Conservation (phyloP, 2,113 vertebrate species). For the Seriola rivoliana region DNA sequence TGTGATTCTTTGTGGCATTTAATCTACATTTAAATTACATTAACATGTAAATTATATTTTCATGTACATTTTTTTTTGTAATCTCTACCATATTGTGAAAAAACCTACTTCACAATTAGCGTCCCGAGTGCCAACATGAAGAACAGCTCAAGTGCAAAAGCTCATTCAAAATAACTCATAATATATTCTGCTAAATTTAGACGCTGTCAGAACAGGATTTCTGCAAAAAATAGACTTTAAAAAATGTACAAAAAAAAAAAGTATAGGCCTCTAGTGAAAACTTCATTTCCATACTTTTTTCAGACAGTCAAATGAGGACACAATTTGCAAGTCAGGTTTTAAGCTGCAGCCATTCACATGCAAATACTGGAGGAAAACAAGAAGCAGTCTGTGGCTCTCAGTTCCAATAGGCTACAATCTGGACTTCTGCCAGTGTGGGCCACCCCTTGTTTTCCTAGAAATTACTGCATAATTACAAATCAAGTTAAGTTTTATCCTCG, state of each 20-base stretch:
- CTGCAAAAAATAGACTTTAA: conserved; percentile 18
- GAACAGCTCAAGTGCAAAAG: background rate
- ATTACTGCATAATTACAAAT: background rate
- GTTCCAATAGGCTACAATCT: conserved; percentile 1
- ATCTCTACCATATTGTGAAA: background rate
- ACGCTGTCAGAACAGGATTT: conserved; percentile 4
- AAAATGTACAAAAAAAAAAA: conserved; percentile 42
- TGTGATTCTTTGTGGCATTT: background rate
- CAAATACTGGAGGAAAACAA: conserved; percentile 57
- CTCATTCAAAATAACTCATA: conserved; percentile 36
- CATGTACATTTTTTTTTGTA: too few relatives aligned
- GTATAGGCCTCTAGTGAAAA: conserved; percentile 26
- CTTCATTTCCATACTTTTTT: conserved; percentile 20
- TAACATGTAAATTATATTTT: too few relatives aligned
- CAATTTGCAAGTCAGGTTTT: conserved; percentile 55
- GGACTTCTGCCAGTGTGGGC: conserved; percentile 17
- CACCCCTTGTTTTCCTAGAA: background rate
- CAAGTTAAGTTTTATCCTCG: background rate
- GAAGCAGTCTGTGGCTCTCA: conserved; percentile 22
- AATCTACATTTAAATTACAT: background rate
- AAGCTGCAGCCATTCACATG: conserved; percentile 60
- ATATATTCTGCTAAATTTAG: conserved; percentile 50
- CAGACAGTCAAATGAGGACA: conserved; percentile 50
- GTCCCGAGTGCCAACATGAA: background rate
- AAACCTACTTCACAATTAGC: background rate